Percentiles rank a stretch among this genome's conserved stretches.
Conservation (phyloP, 1,140 invertebrate genomes). For the Centruroides vittatus region DNA sequence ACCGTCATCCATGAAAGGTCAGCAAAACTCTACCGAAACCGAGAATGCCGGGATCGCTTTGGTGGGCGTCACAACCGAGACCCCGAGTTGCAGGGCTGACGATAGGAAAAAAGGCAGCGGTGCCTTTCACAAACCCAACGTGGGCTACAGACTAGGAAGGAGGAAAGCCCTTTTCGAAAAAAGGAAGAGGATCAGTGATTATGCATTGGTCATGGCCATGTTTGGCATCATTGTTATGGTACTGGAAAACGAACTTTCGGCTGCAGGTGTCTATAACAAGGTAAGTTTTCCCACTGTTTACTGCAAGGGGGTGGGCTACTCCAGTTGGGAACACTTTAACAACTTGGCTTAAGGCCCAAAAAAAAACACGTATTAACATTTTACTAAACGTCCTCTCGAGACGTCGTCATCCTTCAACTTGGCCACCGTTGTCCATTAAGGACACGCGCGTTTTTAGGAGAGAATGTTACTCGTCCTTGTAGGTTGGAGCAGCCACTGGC, state of each 20-base stretch:
- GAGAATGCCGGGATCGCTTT: constrained; percentile 58
- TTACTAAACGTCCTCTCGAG: too few relatives aligned
- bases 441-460: too few relatives aligned
- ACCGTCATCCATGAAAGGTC: constrained; percentile 8
- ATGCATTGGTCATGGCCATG: constrained; percentile 96
- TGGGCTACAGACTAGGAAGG: constrained; percentile 88
- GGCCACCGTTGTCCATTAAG: too few relatives aligned
- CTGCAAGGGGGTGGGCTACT: too few relatives aligned
- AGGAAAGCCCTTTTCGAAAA: constrained; percentile 96
- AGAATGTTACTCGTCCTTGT: too few relatives aligned
- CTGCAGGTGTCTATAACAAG: constrained; percentile 85
- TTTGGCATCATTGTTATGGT: constrained; percentile 98
- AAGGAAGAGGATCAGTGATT: constrained; percentile 93
- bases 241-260: constrained; percentile 95
- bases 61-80: constrained; percentile 69
- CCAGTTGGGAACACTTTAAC: too few relatives aligned
- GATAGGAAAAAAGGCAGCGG: constrained; percentile 35
- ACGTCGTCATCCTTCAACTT: too few relatives aligned
- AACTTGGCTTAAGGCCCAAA: too few relatives aligned
- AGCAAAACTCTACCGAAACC: constrained; percentile 32
- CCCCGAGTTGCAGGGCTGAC: constrained; percentile 60
- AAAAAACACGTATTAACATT: too few relatives aligned
- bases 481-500: too few relatives aligned
- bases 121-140: constrained; percentile 87
- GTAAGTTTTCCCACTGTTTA: constrained; percentile 36